Evolutionary conservation across 2,888 invertebrate species (phyloP).

Genomic region (Drosophila siamana): DNA sequence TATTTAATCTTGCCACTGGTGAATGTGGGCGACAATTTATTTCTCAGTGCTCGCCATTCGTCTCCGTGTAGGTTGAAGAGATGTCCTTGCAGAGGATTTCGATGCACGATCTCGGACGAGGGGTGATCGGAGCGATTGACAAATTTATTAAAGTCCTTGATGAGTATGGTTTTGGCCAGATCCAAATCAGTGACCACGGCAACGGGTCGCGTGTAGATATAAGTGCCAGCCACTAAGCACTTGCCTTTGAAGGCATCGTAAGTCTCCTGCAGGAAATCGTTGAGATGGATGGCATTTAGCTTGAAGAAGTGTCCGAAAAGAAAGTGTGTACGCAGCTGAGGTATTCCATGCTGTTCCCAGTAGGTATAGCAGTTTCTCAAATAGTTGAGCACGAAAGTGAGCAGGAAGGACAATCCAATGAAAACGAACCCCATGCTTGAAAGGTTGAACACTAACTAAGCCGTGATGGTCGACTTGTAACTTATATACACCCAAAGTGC

Average conservation of each 20-base stretch:
- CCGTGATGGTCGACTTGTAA: neutral
- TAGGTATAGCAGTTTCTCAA: slow-evolving; percentile 64
- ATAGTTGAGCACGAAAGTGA: slow-evolving; percentile 53
- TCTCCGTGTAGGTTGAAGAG: slow-evolving; percentile 82
- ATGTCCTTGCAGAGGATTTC: slow-evolving; percentile 82
- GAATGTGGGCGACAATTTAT: slow-evolving; percentile 86
- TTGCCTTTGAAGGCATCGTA: slow-evolving; percentile 72
- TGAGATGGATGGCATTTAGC: slow-evolving; percentile 51
- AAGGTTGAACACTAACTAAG: neutral
- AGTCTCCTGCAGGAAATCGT: slow-evolving; percentile 65
- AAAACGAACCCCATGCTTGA: slow-evolving; percentile 56
- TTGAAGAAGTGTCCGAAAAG: slow-evolving; percentile 66
- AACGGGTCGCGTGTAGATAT: slow-evolving; percentile 70
- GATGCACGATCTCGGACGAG: slow-evolving; percentile 53
- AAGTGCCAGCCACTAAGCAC: slow-evolving; percentile 68
- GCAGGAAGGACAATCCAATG: slow-evolving; percentile 44
- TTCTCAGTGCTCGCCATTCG: slow-evolving; percentile 85
- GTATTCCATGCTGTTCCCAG: slow-evolving; percentile 68
- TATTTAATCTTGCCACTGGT: slow-evolving; percentile 86
- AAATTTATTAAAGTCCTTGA: slow-evolving; percentile 84
- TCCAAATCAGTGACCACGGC: slow-evolving; percentile 78
- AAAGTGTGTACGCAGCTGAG: slow-evolving; percentile 61
- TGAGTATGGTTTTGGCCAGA: slow-evolving; percentile 80
- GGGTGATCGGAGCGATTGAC: slow-evolving; percentile 75
- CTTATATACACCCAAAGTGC: neutral